Conservation (phyloP, 2,888 invertebrate species). For the Drosophila diplacantha region DNA sequence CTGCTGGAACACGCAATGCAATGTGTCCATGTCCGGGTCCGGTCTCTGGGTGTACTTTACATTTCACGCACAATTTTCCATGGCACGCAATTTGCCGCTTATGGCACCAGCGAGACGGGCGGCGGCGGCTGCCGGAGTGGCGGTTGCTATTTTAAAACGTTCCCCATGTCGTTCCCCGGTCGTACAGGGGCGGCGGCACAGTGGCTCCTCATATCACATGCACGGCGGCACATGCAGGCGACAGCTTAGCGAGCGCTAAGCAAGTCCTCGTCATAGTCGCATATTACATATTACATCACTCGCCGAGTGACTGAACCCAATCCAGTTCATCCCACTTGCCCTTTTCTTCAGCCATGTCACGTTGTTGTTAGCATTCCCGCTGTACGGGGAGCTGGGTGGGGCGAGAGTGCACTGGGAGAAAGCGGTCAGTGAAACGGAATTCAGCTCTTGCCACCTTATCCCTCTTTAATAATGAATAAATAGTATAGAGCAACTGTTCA, state of each 20-base stretch:
- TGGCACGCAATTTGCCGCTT: slow-evolving; percentile 73
- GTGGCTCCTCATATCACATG: slow-evolving; percentile 62
- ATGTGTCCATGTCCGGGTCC: slow-evolving; percentile 25
- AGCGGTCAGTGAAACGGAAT: background rate
- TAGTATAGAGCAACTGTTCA: too few relatives aligned
- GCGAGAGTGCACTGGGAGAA: background rate
- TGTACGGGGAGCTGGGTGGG: slow-evolving; percentile 8
- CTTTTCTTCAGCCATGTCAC: slow-evolving; percentile 63
- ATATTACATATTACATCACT: slow-evolving; percentile 72
- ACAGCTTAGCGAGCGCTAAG: slow-evolving; percentile 64
- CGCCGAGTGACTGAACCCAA: slow-evolving; percentile 44
- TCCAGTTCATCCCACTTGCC: slow-evolving; percentile 39
- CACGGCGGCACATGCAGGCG: slow-evolving; percentile 60
- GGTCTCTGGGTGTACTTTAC: slow-evolving; percentile 62
- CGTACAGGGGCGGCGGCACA: slow-evolving; percentile 9
- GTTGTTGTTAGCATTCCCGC: slow-evolving; percentile 63
- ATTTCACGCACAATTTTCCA: slow-evolving; percentile 75
- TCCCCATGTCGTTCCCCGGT: slow-evolving; percentile 1
- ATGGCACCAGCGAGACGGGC: slow-evolving; percentile 36
- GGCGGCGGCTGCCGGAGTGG: slow-evolving; percentile 22
- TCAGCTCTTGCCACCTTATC: background rate
- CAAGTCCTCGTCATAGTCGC: slow-evolving; percentile 58
- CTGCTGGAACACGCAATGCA: slow-evolving; percentile 55
- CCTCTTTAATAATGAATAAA: background rate
- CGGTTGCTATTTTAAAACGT: slow-evolving; percentile 44